Evolutionary conservation across 2,113 vertebrate genomes (phyloP), one percentile per base, ranked within the genome.

Genomic region (Echinops telfairi): DNA sequence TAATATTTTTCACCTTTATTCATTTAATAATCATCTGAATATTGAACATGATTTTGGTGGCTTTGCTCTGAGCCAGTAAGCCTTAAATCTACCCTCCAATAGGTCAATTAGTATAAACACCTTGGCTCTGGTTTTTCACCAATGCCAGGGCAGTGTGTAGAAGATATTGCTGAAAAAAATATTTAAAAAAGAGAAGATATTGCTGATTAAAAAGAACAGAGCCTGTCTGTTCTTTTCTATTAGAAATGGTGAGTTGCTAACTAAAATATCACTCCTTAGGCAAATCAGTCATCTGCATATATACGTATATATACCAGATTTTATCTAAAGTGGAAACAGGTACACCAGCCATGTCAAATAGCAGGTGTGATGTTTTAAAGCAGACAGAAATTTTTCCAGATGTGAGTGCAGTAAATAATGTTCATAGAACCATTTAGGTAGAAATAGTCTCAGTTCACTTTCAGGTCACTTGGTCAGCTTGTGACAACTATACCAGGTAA

Each of bases 51-150:
- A 71, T 53, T 86, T 10, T 33, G 60, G 53, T 0, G 79, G 25
- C 27, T 92, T 83, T 86, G 77, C 22, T 71, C 40, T 86, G 84
- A 86, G 22, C 31, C 43, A 83, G 53, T 60, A 89, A 88, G 64
- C 15, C 43, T n/a, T 60, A 70, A 85, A 60, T 73, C 70, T 2
- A 88, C 43, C 36, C 20, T 47, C 16, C 23, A 64, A 76, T 58
- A 90, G 11, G 23, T 84, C 6, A 68, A 66, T 60, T 31, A 83
- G 31, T 33, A 64, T 36, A 88, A 90, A 90, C 22, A 62, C 40
- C 19, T 60, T 88, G n/a, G 20, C 57, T 91, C 4, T 73, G 40
- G 4, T 78, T 86, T 91, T 66, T 86, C 27, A 86, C 14, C 77
- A 86, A n/a, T 79, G 71, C 6, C 36, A 93, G 3, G 27, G 47